Evolutionary conservation across 2,113 vertebrate species (phyloP).

Genomic region (Alligator sinensis): DNA sequence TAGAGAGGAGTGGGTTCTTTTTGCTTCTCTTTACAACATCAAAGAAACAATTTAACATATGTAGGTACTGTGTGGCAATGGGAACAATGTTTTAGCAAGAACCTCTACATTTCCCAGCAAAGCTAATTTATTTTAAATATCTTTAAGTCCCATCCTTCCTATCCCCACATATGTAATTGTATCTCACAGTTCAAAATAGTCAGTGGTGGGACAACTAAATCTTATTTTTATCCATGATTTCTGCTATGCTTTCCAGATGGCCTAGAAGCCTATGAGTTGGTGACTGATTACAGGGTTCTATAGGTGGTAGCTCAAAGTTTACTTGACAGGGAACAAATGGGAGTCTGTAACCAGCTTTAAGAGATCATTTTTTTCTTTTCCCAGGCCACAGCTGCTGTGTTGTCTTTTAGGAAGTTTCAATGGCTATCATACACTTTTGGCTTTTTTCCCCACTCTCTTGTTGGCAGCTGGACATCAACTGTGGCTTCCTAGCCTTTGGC

Average conservation of each 20-base stretch:
- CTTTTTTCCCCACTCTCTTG: neutral
- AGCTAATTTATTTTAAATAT: neutral
- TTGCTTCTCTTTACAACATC: neutral
- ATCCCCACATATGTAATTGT: neutral
- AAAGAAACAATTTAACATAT: neutral
- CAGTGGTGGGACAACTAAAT: neutral
- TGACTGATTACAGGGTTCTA: no score
- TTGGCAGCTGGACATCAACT: neutral
- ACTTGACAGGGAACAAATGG: neutral
- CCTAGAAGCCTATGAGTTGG: no score
- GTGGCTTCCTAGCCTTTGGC: fast-evolving
- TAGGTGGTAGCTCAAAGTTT: neutral
- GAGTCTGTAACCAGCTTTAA: fast-evolving
- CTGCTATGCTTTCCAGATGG: neutral
- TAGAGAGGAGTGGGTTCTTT: neutral
- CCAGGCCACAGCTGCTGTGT: neutral
- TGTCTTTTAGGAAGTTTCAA: neutral
- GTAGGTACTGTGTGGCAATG: neutral
- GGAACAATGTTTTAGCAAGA: neutral
- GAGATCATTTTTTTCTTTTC: neutral
- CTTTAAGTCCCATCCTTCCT: neutral
- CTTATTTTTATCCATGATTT: neutral
- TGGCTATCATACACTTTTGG: neutral
- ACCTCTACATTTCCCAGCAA: neutral
- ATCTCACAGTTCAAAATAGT: neutral